Evolutionary conservation across 2,888 invertebrate species (phyloP).

Genomic region (Malthinus seriepunctatus): DNA sequence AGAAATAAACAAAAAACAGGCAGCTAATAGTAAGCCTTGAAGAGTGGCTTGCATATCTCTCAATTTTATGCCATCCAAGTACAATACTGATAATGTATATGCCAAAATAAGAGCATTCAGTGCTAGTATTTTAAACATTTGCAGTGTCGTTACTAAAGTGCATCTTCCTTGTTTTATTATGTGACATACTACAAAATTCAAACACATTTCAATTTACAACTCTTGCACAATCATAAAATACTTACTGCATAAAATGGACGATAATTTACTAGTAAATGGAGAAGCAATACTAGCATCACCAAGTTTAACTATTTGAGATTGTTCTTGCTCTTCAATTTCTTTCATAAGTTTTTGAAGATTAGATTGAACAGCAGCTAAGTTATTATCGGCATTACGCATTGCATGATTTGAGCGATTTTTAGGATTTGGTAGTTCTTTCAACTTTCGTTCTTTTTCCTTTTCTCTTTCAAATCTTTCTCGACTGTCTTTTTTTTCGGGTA

Average conservation of each 20-base stretch:
- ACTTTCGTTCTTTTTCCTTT: constrained; percentile 35
- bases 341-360: constrained; percentile 70
- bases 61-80: constrained; percentile 97
- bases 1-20: constrained; percentile 97
- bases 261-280: constrained; percentile 96
- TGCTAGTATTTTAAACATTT: constrained; percentile 99
- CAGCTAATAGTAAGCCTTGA: constrained; percentile 93
- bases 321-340: constrained; percentile 86
- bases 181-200: constrained; percentile 82
- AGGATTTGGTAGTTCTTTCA: constrained; percentile 29
- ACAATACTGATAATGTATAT: constrained; percentile 97
- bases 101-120: constrained; percentile 96
- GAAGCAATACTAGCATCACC: constrained; percentile 99
- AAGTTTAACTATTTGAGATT: constrained; percentile 86
- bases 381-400: constrained; percentile 31
- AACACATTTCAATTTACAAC: background rate
- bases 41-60: constrained; percentile 97
- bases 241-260: constrained; percentile 94
- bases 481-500: constrained; percentile 51
- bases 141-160: constrained; percentile 97
- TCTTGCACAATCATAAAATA: constrained; percentile 33
- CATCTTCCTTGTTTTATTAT: constrained; percentile 99
- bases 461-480: constrained; percentile 43
- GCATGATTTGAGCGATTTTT: constrained; percentile 39
- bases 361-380: constrained; percentile 48